A percentile compares a stretch with the other conserved stretches of the same genome.
phyloP scores from a whole-genome alignment of 2,113 vertebrate genomes.

The Amazona guildingii region DNA sequence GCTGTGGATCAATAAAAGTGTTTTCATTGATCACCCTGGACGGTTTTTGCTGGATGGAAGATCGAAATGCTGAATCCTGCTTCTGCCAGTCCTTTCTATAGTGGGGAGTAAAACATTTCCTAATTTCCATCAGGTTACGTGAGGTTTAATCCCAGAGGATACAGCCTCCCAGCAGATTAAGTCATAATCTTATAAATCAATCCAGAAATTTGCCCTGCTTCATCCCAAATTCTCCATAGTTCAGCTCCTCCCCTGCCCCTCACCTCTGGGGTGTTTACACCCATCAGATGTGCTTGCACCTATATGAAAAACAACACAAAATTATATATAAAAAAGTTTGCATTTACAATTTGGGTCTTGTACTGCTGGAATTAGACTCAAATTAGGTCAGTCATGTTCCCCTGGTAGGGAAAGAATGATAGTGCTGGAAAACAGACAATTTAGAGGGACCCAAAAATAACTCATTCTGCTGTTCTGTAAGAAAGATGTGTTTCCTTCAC shows the following conservation, averaged over 20 bases:
- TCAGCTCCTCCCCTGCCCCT: neutral
- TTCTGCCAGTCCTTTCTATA: neutral
- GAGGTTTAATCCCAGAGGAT: neutral
- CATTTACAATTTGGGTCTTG: constrained; percentile 1
- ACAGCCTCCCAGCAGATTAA: neutral
- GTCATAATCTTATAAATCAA: neutral
- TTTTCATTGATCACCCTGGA: neutral
- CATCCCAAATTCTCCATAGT: neutral
- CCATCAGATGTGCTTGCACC: neutral
- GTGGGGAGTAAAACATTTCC: neutral
- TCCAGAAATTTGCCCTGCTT: neutral
- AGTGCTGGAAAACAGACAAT: constrained; percentile 38
- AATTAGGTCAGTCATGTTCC: constrained; percentile 60
- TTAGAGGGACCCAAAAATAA: constrained; percentile 40
- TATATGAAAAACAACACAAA: neutral
- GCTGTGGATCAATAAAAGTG: neutral
- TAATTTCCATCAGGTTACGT: neutral
- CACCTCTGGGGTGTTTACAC: neutral
- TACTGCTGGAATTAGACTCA: constrained; percentile 9
- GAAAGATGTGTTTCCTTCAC: neutral
- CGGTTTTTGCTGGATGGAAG: neutral
- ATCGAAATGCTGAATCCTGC: neutral
- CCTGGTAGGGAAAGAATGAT: constrained; percentile 41
- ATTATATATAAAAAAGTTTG: neutral
- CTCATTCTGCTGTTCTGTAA: neutral